Base-by-base conservation (phyloP, 2,888 invertebrate genomes). In the Sphaerophoria taeniata region DNA sequence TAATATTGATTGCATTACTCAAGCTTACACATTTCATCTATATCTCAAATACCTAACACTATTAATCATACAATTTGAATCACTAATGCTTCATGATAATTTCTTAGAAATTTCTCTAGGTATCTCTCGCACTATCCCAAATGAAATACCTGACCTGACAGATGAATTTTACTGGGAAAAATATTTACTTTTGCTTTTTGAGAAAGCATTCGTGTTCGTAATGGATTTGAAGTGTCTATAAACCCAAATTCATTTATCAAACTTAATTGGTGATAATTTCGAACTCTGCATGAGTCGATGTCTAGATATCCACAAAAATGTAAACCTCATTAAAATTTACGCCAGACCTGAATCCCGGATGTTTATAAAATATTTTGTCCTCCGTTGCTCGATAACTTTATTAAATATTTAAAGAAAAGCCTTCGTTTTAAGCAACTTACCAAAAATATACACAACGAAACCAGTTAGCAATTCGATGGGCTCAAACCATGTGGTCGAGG, bases 381-480 rank as follows among this genome's bases (percentile, higher is more conserved):
- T 67, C 45, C n/a, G 5, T 31, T 67, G 6, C n/a, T 6, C n/a
- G 65, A 36, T 65, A 51, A 51, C 7, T 67, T 67, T 63, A 47
- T 33, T 63, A 63, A 73, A 14, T 12, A 60, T 47, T 56, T 43
- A 45, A 67, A 58, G 45, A 65, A 61, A 53, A n/a, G 7, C 49
- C 69, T 69, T 14, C 47, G 51, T 43, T 55, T 61, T 49, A 81
- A 65, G 65, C n/a, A 53, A 74, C 83, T 78, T 74, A 83, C 83
- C 78, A 61, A 51, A 65, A 65, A 70, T 56, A 56, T 56, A 67
- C 58, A 58, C 56, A 14, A n/a, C 58, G 70, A 83, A 83, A 83
- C 83, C 70, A 67, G 83, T 78, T 83, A 39, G 56, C 49, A 56
- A 77, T 74, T 74, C 65, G 78, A 83, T 78, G 78, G 79, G 56